Evolutionary conservation across 2,888 invertebrate species (phyloP).

Genomic region (Diloba caeruleocephala): DNA sequence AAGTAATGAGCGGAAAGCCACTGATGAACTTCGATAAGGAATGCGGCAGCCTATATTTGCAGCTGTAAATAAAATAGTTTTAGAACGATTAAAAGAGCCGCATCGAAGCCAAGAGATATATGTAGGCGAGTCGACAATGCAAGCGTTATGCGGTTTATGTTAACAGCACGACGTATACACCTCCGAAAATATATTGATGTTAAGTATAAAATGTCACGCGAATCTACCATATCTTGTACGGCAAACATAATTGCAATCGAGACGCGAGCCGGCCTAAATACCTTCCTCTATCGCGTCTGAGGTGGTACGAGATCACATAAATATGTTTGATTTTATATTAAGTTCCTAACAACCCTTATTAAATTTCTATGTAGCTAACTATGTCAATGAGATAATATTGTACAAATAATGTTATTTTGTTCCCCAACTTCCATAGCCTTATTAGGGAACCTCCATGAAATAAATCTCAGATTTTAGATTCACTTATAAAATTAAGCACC

Average conservation of each 20-base stretch:
- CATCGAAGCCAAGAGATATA: slow-evolving; percentile 24
- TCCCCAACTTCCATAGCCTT: slow-evolving; percentile 5
- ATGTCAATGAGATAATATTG: slow-evolving; percentile 40
- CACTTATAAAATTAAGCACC: slow-evolving; percentile 49
- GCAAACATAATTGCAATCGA: slow-evolving; percentile 67
- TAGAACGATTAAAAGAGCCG: slow-evolving; percentile 13
- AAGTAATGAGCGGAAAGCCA: slow-evolving; percentile 65
- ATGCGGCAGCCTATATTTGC: slow-evolving; percentile 38
- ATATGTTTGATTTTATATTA: slow-evolving; percentile 38
- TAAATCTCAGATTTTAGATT: slow-evolving; percentile 33
- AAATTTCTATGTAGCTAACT: slow-evolving; percentile 14
- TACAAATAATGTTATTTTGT: slow-evolving; percentile 11
- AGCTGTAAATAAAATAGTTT: slow-evolving; percentile 32
- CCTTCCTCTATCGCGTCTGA: slow-evolving; percentile 50
- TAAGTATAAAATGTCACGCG: slow-evolving; percentile 50
- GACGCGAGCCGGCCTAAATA: slow-evolving; percentile 68
- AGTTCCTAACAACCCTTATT: slow-evolving; percentile 46
- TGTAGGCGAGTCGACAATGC: slow-evolving; percentile 28
- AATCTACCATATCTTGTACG: slow-evolving; percentile 59
- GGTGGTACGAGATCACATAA: slow-evolving; percentile 30
- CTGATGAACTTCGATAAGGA: slow-evolving; percentile 46
- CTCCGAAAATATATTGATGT: slow-evolving; percentile 32
- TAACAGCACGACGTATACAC: slow-evolving; percentile 26
- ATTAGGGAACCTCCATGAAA: slow-evolving; percentile 13
- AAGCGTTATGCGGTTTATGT: slow-evolving; percentile 22